Evolutionary conservation across 2,113 vertebrate species (phyloP), one percentile per base, ranked within the genome.

Genomic region (Melierax canorus): DNA sequence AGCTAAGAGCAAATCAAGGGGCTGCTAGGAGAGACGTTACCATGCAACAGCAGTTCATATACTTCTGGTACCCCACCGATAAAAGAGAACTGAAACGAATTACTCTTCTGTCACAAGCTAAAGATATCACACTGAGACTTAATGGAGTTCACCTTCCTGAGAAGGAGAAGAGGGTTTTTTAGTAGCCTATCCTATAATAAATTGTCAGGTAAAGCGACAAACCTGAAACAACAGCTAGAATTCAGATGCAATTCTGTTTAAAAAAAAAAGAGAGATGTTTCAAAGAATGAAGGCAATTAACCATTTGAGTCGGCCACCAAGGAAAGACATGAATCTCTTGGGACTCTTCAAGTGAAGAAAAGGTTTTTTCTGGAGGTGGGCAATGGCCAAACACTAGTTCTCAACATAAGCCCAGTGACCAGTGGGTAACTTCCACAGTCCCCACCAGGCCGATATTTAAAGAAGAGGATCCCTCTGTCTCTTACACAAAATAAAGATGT

Each of bases 1-100:
- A 93, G 50, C 83, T 94, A 69, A 74, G 93, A 86, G 76, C n/a
- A 80, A 80, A 96, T 66, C 38, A 46, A 92, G 50, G 45, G 69
- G 59, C 53, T 77, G 45, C 67, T 74, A 38, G 38, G 76, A 0
- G 1, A 96, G 64, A 39, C 0, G 6, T 91, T 89, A 94, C 91
- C 72, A 86, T 1, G n/a, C 83, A 89, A 91, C 89, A 96, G 83
- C 56, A 38, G 59, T 50, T 88, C 45, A 46, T 60, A 29, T 29
- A 67, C 22, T 86, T 50, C 27, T 62, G 38, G 38, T 80, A 18
- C 55, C 86, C 46, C 20, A 55, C 50, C 5, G 45, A 91, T 19
- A 55, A 68, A 64, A 76, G 62, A 39, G 53, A 84, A 81, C 64
- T 48, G 69, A 90, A 39, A 12, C 1, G 6, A 89, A 84, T 95